Percentiles rank a stretch among this genome's conserved stretches.
Evolutionary conservation across 2,797 vertebrate species (phyloP).

Genomic region (Halcyon badia): DNA sequence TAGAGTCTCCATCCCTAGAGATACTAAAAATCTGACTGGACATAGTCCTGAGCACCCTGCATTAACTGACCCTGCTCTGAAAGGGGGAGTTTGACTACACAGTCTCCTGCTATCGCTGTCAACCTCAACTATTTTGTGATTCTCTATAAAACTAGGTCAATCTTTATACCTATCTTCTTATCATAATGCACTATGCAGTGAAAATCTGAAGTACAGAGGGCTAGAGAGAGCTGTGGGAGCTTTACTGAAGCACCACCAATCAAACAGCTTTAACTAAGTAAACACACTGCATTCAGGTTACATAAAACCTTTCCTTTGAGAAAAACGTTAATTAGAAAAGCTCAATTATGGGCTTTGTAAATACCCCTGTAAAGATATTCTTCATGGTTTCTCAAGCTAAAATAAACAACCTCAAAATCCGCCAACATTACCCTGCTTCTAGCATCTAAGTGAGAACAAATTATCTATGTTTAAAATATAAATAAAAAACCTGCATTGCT

Average conservation of each 20-base stretch:
- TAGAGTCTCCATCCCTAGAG: neutral
- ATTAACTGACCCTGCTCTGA: neutral
- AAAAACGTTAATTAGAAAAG: neutral
- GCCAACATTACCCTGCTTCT: neutral
- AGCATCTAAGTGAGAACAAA: slow-evolving; percentile 9
- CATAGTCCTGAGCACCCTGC: neutral
- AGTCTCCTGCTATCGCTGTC: neutral
- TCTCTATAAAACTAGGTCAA: neutral
- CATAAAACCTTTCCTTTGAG: slow-evolving; percentile 12
- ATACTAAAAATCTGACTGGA: neutral
- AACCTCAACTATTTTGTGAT: neutral
- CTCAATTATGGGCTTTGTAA: neutral
- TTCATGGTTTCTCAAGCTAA: neutral
- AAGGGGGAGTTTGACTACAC: neutral
- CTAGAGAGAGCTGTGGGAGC: neutral
- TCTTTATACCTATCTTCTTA: neutral
- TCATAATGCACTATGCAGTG: neutral
- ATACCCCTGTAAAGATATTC: neutral
- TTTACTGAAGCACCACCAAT: neutral
- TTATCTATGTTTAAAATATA: slow-evolving; percentile 1
- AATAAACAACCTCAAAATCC: neutral
- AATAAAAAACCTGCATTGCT: neutral
- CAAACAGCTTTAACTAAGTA: neutral
- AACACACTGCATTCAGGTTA: neutral
- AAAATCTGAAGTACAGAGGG: neutral